Evolutionary conservation across 2,888 invertebrate genomes (phyloP).

Genomic region (Nasonovia ribisnigri): DNA sequence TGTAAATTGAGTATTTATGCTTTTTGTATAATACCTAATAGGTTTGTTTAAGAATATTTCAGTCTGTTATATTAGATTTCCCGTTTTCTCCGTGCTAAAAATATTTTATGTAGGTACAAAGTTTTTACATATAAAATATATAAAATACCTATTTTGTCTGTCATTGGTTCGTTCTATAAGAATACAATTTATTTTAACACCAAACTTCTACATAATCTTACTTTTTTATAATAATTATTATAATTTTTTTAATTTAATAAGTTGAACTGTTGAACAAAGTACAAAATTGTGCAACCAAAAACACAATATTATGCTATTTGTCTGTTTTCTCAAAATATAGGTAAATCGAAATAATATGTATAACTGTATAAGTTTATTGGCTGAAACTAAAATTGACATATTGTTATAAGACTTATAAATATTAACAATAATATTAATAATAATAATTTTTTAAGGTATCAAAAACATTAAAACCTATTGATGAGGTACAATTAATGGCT

Average conservation of each 20-base stretch:
- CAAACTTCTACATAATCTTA: background rate
- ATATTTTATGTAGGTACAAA: background rate
- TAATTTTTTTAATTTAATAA: background rate
- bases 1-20: background rate
- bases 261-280: background rate
- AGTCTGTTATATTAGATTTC: background rate
- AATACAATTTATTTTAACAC: background rate
- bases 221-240: background rate
- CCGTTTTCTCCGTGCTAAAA: background rate
- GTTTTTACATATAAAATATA: background rate
- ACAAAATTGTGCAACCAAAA: background rate
- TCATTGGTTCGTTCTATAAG: background rate
- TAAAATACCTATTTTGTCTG: background rate
- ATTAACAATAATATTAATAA: too few relatives aligned
- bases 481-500: constrained; percentile 57
- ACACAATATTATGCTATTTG: background rate
- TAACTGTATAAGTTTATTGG: background rate
- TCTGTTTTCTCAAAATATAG: background rate
- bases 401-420: background rate
- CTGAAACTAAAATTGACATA: background rate
- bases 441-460: constrained; percentile 60
- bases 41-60: background rate
- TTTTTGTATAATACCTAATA: too few relatives aligned
- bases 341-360: background rate
- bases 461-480: constrained; percentile 56